Percentiles rank a stretch among this genome's conserved stretches.
These are phyloP conservation scores for Gobius niger DNA, from an alignment of 2,113 vertebrate genomes.

Conservation along the genomic window DNA sequence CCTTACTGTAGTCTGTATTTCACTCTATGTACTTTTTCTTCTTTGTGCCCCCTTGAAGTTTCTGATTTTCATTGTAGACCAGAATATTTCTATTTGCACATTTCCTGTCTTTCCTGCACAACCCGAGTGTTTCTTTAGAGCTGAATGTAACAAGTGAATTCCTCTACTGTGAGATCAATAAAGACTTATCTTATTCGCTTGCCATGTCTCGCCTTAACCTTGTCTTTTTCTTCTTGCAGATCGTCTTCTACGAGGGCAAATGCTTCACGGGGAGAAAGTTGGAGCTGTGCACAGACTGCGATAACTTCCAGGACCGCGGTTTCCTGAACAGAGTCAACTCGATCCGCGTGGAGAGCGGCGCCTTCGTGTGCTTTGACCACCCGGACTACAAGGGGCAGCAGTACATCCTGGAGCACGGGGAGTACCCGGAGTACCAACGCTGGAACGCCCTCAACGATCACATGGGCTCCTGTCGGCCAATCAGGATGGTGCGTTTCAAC, in stretches of 20 bases:
- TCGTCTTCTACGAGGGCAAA: conserved; percentile 88
- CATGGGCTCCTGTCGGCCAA: conserved; percentile 89
- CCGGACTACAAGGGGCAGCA: conserved; percentile 89
- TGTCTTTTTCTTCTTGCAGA: conserved; percentile 65
- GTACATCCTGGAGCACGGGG: conserved; percentile 86
- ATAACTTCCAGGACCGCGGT: conserved; percentile 90
- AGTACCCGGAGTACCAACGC: conserved; percentile 87
- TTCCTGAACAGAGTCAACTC: conserved; percentile 91
- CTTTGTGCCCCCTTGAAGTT: too few species aligned
- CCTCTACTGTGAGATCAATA: too few species aligned
- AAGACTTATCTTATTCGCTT: too few species aligned
- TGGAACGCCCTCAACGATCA: conserved; percentile 90
- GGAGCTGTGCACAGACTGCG: conserved; percentile 84
- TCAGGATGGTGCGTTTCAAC: conserved; percentile 81
- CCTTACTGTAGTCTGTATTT: too few species aligned
- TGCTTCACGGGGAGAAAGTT: conserved; percentile 88
- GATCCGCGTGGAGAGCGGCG: conserved; percentile 85
- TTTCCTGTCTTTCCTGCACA: too few species aligned
- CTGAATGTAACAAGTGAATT: too few species aligned
- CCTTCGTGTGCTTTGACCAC: conserved; percentile 89
- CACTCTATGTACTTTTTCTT: too few species aligned
- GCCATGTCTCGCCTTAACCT: background rate
- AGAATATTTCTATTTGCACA: too few species aligned
- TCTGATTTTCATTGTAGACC: too few species aligned
- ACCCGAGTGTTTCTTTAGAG: too few species aligned